phyloP scores from a whole-genome alignment of 1,140 invertebrate genomes.

The Listronotus bonariensis region DNA sequence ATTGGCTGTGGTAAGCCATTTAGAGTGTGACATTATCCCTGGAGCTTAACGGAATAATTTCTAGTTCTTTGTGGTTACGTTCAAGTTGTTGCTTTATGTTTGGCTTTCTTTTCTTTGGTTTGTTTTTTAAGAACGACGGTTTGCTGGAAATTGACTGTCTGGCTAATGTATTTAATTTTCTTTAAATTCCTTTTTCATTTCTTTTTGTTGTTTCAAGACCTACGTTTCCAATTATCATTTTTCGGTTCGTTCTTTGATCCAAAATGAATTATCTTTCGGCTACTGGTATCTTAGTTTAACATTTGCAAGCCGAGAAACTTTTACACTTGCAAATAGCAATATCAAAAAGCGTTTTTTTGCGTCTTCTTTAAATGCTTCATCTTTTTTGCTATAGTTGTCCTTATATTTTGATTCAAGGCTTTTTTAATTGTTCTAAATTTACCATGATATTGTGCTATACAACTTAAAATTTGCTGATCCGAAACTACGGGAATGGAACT shows the following conservation, averaged over 20 bases:
- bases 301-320: conserved; percentile 1
- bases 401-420: no score
- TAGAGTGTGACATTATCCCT: not conserved
- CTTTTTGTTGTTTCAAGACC: conserved; percentile 1
- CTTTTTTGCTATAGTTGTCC: not conserved
- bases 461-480: conserved; percentile 1
- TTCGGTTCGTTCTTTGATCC: conserved; percentile 11
- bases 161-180: not conserved
- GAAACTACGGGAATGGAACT: conserved; percentile 2
- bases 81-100: no score
- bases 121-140: not conserved
- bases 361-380: not conserved
- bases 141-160: not conserved
- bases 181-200: not conserved
- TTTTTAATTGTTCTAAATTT: conserved; percentile 15
- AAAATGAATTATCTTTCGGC: conserved; percentile 1
- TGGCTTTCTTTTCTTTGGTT: no score
- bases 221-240: conserved; percentile 12
- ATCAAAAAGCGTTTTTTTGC: conserved; percentile 12
- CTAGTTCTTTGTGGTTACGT: no score
- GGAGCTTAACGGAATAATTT: not conserved
- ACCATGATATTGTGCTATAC: not conserved
- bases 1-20: no score
- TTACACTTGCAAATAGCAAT: conserved; percentile 10
- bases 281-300: conserved; percentile 8